Evolutionary conservation across 1,140 invertebrate genomes (phyloP), one percentile per base, ranked within the genome.

Genomic region (Orius insidiosus): DNA sequence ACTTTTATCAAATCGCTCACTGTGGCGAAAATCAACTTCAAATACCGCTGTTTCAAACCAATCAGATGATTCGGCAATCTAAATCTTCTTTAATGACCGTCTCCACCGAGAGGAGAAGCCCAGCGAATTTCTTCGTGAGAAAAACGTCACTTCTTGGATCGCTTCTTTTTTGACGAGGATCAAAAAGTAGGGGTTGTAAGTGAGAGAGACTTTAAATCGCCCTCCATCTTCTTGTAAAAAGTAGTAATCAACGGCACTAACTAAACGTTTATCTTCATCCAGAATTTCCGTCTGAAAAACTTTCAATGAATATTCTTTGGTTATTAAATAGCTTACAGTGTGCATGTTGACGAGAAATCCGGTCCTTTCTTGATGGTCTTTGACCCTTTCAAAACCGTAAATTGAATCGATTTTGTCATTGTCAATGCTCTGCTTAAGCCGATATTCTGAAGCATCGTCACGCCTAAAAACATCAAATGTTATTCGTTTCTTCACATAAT

Each of bases 291-390:
- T 87, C 90, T 97, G 56, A 10, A 68, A 68, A 61, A n/a, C n/a
- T n/a, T 43, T 24, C n/a, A 10, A 32, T 15, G 32, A 36, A 31
- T 32, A 14, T 19, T 43, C 10, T 52, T 41, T 41, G 11, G 46
- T 16, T 38, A 24, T n/a, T 34, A 47, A 24, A 6, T 44, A 18
- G 5, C 32, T 62, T 70, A 94, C 88, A 13, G 83, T 73, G 56
- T 98, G 93, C 81, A 98, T 94, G 58, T 98, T 98, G 18, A 98
- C 78, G 5, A 98, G 71, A 70, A 90, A 98, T 50, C 93, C 95
- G 38, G 79, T 81, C 52, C 82, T 72, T 62, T 95, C 88, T 55
- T 72, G 68, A 10, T 74, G 59, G 60, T 95, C 87, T 53, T 78
- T 80, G 39, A 90, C 74, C 54, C 84, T 67, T 47, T 87, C 75